These are phyloP conservation scores for Pseudonaja textilis DNA, from an alignment of 2,113 vertebrate genomes.

Conservation along the genomic window DNA sequence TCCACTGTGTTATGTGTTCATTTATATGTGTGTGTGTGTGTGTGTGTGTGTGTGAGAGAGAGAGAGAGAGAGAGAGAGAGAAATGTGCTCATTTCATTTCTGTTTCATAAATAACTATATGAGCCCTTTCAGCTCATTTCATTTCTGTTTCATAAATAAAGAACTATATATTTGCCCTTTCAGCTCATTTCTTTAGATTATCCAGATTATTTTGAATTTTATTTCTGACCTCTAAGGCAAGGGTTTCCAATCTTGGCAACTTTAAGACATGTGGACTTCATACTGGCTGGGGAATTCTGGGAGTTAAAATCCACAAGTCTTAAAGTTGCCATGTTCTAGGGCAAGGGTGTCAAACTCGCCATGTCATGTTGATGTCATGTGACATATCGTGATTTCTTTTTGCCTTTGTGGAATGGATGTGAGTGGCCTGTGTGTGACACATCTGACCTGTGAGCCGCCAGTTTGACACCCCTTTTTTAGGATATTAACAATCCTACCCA, in stretches of 20 bases:
- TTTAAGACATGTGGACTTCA: background rate
- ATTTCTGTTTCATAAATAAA: background rate
- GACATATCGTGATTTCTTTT: too few species aligned
- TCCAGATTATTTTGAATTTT: background rate
- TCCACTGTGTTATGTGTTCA: background rate
- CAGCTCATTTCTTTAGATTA: background rate
- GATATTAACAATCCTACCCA: background rate
- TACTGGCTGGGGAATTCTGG: background rate
- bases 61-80: too few species aligned
- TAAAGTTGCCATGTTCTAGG: background rate
- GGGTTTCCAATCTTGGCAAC: background rate
- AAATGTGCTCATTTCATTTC: too few species aligned
- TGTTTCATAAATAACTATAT: too few species aligned
- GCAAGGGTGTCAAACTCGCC: too few species aligned
- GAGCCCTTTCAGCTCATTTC: background rate
- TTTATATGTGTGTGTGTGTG: background rate
- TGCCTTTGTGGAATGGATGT: too few species aligned
- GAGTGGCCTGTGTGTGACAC: too few species aligned
- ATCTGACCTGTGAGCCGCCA: too few species aligned
- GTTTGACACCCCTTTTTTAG: background rate
- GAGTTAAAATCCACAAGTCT: background rate
- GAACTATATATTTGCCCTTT: background rate
- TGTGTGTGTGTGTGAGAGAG: too few species aligned
- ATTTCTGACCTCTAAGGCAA: background rate
- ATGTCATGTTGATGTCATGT: too few species aligned